phyloP scores from a whole-genome alignment of 2,113 vertebrate species.

The Rhea americana region DNA sequence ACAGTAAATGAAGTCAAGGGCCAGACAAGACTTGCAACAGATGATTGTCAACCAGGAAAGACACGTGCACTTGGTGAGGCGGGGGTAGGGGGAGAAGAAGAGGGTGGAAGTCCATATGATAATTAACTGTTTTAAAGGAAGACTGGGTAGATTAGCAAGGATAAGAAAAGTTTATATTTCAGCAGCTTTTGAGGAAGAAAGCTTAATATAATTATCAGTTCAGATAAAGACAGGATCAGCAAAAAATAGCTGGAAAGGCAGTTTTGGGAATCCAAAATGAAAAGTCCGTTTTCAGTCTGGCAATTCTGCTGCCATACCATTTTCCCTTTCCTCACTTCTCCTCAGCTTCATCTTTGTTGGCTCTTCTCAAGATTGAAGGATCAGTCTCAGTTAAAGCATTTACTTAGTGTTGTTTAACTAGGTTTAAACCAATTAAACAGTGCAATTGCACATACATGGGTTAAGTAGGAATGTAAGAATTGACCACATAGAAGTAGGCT shows the following conservation, averaged over 20 bases:
- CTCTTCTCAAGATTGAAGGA: neutral
- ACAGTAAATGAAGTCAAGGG: neutral
- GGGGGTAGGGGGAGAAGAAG: too few species aligned
- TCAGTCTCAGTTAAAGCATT: neutral
- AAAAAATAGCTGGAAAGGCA: neutral
- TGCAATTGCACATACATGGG: neutral
- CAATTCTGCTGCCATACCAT: neutral
- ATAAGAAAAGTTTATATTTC: neutral
- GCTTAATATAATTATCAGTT: neutral
- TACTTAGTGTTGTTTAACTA: too few species aligned
- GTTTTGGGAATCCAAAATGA: neutral
- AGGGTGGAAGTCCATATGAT: neutral
- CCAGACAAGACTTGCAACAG: neutral
- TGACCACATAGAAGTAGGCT: neutral
- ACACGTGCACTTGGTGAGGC: fast-evolving
- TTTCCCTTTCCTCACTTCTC: neutral
- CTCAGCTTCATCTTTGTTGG: neutral
- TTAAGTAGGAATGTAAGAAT: neutral
- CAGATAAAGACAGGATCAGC: neutral
- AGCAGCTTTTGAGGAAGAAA: neutral
- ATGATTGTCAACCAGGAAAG: neutral
- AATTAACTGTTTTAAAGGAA: neutral
- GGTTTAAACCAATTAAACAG: neutral
- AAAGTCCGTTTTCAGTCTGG: neutral
- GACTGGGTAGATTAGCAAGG: neutral